phyloP scores from a whole-genome alignment of 2,888 invertebrate genomes.

The Agonopterix heracliana region DNA sequence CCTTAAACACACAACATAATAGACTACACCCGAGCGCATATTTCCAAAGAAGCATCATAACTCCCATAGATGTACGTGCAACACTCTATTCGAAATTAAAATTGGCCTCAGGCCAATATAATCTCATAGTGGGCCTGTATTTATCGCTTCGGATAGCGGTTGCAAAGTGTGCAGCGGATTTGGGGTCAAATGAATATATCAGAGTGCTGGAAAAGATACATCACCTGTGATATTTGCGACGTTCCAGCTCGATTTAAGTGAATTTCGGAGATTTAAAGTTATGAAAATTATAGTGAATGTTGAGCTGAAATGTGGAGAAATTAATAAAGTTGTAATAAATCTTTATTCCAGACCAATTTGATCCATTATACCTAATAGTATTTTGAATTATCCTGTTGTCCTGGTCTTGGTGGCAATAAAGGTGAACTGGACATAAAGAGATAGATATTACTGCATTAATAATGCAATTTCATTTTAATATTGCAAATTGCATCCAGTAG shows the following conservation, averaged over 20 bases:
- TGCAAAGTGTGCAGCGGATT: conserved; percentile 5
- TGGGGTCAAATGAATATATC: conserved; percentile 4
- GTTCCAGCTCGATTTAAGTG: background rate
- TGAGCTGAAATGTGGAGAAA: too few relatives aligned
- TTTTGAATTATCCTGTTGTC: too few relatives aligned
- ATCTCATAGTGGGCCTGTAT: conserved; percentile 48
- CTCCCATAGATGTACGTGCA: conserved; percentile 31
- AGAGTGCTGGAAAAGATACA: background rate
- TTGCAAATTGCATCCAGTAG: too few relatives aligned
- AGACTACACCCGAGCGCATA: conserved; percentile 28
- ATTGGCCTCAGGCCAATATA: conserved; percentile 62
- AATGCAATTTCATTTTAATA: too few relatives aligned
- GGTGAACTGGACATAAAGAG: too few relatives aligned
- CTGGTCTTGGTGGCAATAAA: too few relatives aligned
- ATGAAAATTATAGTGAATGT: too few relatives aligned
- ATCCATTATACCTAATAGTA: too few relatives aligned
- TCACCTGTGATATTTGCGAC: background rate
- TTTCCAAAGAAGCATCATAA: conserved; percentile 22
- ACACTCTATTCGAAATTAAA: conserved; percentile 53
- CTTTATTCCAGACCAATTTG: too few relatives aligned
- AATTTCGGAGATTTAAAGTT: background rate
- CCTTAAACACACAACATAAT: conserved; percentile 24
- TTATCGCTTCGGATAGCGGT: conserved; percentile 33
- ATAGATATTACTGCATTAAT: too few relatives aligned
- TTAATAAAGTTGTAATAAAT: too few relatives aligned